phyloP scores from a whole-genome alignment of 1,140 invertebrate genomes.

The Anagrus nilaparvatae region DNA sequence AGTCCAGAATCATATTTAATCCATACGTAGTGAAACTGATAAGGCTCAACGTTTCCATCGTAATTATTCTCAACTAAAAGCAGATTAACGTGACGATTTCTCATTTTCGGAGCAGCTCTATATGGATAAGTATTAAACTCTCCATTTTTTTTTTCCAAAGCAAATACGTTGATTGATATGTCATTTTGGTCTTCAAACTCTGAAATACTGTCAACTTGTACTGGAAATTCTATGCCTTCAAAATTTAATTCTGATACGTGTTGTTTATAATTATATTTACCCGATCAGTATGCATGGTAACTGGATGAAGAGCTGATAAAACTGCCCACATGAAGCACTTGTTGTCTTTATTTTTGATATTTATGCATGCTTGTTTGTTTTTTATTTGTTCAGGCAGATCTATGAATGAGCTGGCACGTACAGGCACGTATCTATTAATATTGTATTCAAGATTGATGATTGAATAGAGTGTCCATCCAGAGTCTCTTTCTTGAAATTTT shows the following conservation, averaged over 20 bases:
- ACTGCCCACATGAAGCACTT: not conserved
- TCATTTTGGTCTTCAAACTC: not conserved
- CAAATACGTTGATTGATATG: not conserved
- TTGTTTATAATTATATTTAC: not conserved
- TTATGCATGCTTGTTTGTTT: not conserved
- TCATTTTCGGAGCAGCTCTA: too few relatives aligned
- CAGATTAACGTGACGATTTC: too few relatives aligned
- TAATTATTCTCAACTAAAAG: too few relatives aligned
- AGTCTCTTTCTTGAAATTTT: not conserved
- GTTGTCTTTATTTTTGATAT: not conserved
- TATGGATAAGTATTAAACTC: not conserved
- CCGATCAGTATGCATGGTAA: not conserved
- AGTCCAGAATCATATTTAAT: too few relatives aligned
- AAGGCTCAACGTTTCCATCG: too few relatives aligned
- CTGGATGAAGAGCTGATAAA: not conserved
- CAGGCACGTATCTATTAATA: not conserved
- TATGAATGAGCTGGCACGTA: not conserved
- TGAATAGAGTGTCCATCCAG: not conserved
- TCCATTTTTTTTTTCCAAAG: not conserved
- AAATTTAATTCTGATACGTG: not conserved
- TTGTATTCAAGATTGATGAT: not conserved
- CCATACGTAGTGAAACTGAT: too few relatives aligned
- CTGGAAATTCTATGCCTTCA: not conserved
- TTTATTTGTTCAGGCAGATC: not conserved
- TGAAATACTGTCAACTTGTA: not conserved